A percentile compares a stretch with the other conserved stretches of the same genome.
Evolutionary conservation across 2,888 invertebrate species (phyloP).

Genomic region (Merodon equestris): DNA sequence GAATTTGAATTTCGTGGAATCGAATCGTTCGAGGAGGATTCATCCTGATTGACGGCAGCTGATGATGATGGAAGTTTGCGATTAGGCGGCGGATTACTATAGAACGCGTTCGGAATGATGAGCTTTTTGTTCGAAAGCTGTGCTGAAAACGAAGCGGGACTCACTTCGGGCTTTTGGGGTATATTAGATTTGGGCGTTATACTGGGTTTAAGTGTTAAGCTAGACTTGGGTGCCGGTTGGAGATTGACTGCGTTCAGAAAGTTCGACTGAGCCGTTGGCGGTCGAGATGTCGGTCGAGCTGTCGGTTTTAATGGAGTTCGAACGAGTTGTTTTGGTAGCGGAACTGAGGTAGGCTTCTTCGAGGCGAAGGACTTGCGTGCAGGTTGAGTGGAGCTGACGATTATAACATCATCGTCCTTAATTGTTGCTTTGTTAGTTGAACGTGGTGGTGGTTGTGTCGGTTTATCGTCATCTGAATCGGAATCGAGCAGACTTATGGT

Average conservation of each 20-base stretch:
- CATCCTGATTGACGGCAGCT: constrained; percentile 1
- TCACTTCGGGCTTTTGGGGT: constrained; percentile 11
- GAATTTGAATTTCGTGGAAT: constrained; percentile 7
- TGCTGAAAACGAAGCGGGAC: constrained; percentile 70
- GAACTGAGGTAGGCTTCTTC: constrained; percentile 15
- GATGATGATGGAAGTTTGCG: constrained; percentile 35
- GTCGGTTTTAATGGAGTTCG: background rate
- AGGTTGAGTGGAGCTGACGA: constrained; percentile 49
- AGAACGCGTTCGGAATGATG: constrained; percentile 72
- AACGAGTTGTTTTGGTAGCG: background rate
- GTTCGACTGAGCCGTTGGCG: constrained; percentile 70
- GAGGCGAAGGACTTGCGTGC: background rate
- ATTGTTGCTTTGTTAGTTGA: too few species aligned
- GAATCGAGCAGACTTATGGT: constrained; percentile 58
- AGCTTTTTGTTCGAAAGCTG: constrained; percentile 71
- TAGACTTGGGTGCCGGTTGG: constrained; percentile 64
- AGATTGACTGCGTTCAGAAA: constrained; percentile 72
- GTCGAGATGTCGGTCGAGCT: constrained; percentile 15
- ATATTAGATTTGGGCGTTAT: too few species aligned
- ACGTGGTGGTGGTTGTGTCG: background rate
- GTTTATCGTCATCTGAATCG: constrained; percentile 46
- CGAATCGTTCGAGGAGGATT: constrained; percentile 37
- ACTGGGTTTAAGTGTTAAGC: too few species aligned
- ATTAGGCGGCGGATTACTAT: constrained; percentile 70
- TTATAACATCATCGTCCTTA: constrained; percentile 55